Conservation (phyloP, 2,797 vertebrate species). For the Epinephelus awoara region DNA sequence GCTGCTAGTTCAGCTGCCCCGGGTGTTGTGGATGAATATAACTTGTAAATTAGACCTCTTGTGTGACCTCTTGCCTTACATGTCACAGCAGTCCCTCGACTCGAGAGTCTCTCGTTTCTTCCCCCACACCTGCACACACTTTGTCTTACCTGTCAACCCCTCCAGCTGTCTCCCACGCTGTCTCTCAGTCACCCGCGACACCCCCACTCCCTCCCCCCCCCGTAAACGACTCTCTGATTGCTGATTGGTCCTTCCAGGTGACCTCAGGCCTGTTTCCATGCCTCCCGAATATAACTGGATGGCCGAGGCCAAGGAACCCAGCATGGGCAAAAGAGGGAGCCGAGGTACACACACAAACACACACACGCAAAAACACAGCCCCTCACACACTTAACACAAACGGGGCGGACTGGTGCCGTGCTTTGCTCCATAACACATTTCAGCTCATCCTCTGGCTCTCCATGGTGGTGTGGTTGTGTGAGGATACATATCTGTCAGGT, state of each 20-base stretch:
- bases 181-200: constrained; percentile 57
- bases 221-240: constrained; percentile 74
- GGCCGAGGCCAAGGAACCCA: constrained; percentile 91
- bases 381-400: constrained; percentile 9
- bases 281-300: constrained; percentile 91
- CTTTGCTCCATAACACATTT: constrained; percentile 76
- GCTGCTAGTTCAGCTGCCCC: neutral
- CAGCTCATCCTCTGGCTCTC: constrained; percentile 75
- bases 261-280: constrained; percentile 92
- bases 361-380: constrained; percentile 20
- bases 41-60: neutral
- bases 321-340: constrained; percentile 91
- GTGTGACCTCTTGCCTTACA: constrained; percentile 12
- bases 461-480: constrained; percentile 76
- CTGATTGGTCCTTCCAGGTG: constrained; percentile 89
- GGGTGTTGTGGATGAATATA: neutral
- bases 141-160: constrained; percentile 67
- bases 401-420: constrained; percentile 36
- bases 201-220: constrained; percentile 21
- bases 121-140: constrained; percentile 65
- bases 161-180: constrained; percentile 69
- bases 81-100: constrained; percentile 9
- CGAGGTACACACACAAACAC: constrained; percentile 86
- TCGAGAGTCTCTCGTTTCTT: constrained; percentile 1
- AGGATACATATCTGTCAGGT: constrained; percentile 77